phyloP scores from a whole-genome alignment of 2,888 invertebrate genomes.

The Xanthorhoe spadicearia region DNA sequence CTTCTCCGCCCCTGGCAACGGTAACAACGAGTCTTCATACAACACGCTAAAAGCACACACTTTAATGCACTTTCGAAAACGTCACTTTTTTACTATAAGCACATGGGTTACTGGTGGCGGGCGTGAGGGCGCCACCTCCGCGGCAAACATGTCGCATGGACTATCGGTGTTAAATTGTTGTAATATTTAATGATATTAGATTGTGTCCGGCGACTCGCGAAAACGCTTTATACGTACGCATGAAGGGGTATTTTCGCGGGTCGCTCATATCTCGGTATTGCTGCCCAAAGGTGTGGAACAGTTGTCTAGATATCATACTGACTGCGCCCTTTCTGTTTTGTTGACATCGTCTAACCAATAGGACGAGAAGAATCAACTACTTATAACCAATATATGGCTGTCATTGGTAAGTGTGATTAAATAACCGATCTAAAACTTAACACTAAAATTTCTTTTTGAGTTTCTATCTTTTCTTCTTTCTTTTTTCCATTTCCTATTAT shows the following conservation, averaged over 20 bases:
- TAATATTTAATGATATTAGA: slow-evolving; percentile 71
- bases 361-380: slow-evolving; percentile 98
- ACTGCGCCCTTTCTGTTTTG: slow-evolving; percentile 88
- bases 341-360: slow-evolving; percentile 89
- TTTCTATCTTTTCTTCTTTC: slow-evolving; percentile 63
- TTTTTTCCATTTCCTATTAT: slow-evolving; percentile 57
- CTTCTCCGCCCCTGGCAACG: slow-evolving; percentile 60
- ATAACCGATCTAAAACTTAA: slow-evolving; percentile 81
- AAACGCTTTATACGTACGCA: slow-evolving; percentile 57
- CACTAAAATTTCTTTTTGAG: slow-evolving; percentile 78
- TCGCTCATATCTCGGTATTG: slow-evolving; percentile 67
- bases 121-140: slow-evolving; percentile 71
- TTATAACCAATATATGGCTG: slow-evolving; percentile 97
- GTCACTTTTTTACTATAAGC: slow-evolving; percentile 36
- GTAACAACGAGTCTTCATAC: slow-evolving; percentile 43
- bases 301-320: slow-evolving; percentile 81
- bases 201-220: slow-evolving; percentile 72
- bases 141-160: slow-evolving; percentile 81
- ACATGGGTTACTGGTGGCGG: slow-evolving; percentile 71
- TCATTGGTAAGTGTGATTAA: slow-evolving; percentile 94
- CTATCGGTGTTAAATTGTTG: slow-evolving; percentile 80
- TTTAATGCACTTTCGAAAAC: slow-evolving; percentile 51
- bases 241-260: slow-evolving; percentile 62
- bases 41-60: slow-evolving; percentile 43
- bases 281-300: slow-evolving; percentile 71